These are phyloP conservation scores for Agrochola litura DNA, from an alignment of 2,888 invertebrate genomes.

Conservation along the genomic window DNA sequence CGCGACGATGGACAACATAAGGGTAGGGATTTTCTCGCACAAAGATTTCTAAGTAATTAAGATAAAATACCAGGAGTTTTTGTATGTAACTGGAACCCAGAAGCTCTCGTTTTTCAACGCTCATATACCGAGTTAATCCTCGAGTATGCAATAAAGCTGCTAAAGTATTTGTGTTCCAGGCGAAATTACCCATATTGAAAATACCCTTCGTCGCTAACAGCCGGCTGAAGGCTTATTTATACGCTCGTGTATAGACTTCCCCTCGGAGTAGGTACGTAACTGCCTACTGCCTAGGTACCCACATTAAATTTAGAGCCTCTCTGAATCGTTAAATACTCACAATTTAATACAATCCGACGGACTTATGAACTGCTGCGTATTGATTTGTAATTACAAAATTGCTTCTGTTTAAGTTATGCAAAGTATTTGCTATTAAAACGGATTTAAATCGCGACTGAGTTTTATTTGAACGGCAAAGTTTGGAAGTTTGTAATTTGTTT, in stretches of 20 bases:
- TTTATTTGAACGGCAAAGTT: conserved; percentile 71
- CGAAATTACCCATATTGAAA: conserved; percentile 90
- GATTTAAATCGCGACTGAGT: conserved; percentile 72
- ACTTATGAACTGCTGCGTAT: conserved; percentile 78
- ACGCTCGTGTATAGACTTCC: conserved; percentile 79
- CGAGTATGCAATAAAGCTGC: conserved; percentile 89
- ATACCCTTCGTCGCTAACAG: conserved; percentile 88
- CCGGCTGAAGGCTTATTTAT: conserved; percentile 87
- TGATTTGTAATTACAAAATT: conserved; percentile 82
- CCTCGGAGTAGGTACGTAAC: conserved; percentile 73
- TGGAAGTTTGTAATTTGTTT: conserved; percentile 69
- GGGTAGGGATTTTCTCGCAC: conserved; percentile 88
- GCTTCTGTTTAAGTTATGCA: conserved; percentile 78
- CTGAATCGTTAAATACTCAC: conserved; percentile 76
- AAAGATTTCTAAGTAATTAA: conserved; percentile 90
- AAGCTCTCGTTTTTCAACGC: conserved; percentile 86
- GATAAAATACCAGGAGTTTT: conserved; percentile 89
- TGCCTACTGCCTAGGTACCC: conserved; percentile 77
- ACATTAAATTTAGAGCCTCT: conserved; percentile 75
- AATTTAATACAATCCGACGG: conserved; percentile 75
- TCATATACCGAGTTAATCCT: conserved; percentile 89
- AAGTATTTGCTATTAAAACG: conserved; percentile 79
- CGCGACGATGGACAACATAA: conserved; percentile 90
- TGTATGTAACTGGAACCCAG: conserved; percentile 84
- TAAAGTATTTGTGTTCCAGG: conserved; percentile 89